Evolutionary conservation across 2,797 vertebrate species (phyloP).

Genomic region (Chromis chromis): DNA sequence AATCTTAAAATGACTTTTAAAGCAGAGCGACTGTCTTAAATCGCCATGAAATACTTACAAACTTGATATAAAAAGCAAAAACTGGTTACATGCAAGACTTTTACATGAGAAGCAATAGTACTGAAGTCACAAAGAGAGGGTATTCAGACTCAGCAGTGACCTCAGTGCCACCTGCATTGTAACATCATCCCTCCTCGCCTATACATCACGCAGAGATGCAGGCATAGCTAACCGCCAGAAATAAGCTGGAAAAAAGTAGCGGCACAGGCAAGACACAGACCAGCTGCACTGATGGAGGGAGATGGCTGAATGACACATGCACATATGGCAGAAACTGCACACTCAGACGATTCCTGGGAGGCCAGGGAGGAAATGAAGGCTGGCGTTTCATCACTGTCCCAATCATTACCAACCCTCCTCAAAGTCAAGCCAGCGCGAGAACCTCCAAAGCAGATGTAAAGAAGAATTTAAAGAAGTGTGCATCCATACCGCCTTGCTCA

Average conservation of each 20-base stretch:
- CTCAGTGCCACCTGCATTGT: constrained; percentile 55
- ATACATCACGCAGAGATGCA: constrained; percentile 40
- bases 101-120: background rate
- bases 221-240: constrained; percentile 39
- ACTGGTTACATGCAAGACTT: background rate
- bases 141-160: constrained; percentile 29
- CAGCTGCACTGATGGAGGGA: constrained; percentile 68
- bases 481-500: background rate
- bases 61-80: background rate
- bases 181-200: constrained; percentile 40
- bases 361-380: constrained; percentile 53
- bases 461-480: constrained; percentile 5
- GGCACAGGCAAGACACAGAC: constrained; percentile 33
- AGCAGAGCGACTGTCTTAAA: background rate
- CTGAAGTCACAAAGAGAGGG: constrained; percentile 9
- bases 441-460: constrained; percentile 45
- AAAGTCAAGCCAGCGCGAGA: constrained; percentile 7
- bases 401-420: constrained; percentile 25
- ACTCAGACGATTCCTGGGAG: constrained; percentile 68
- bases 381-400: constrained; percentile 66
- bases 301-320: constrained; percentile 57
- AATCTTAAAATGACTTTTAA: background rate
- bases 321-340: constrained; percentile 72
- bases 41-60: background rate
- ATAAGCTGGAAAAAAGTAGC: constrained; percentile 41